These are phyloP conservation scores for Ceuthmochares aereus DNA, from an alignment of 2,113 vertebrate genomes.

Conservation along the genomic window DNA sequence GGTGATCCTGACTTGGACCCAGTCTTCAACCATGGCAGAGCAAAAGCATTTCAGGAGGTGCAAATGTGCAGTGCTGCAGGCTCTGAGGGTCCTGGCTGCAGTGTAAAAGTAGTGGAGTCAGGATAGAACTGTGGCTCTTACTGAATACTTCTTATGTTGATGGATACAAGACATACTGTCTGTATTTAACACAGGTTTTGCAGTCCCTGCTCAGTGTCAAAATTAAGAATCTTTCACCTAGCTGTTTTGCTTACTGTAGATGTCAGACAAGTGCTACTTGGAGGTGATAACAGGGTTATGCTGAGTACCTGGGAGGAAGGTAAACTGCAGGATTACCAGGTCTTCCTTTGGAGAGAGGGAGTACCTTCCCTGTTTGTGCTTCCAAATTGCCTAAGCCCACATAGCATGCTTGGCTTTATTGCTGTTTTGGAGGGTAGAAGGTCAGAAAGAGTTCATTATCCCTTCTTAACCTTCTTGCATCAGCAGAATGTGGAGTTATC, in stretches of 20 bases:
- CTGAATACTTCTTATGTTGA: neutral
- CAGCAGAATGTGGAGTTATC: neutral
- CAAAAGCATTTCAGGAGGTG: neutral
- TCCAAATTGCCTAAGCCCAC: neutral
- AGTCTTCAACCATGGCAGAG: neutral
- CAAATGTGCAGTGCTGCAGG: neutral
- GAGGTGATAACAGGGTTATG: neutral
- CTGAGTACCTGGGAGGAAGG: neutral
- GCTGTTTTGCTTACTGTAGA: neutral
- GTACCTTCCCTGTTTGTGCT: neutral
- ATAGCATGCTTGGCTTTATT: neutral
- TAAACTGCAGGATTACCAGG: fast-evolving
- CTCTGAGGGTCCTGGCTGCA: neutral
- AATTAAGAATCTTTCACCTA: neutral
- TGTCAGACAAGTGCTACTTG: neutral
- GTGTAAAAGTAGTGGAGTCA: neutral
- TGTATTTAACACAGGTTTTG: neutral
- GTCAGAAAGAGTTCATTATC: neutral
- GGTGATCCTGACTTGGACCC: neutral
- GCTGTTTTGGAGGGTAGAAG: neutral
- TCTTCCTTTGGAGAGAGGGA: neutral
- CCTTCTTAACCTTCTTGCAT: neutral
- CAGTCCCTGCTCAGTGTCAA: neutral
- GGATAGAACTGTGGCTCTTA: neutral
- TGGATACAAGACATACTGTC: too few relatives aligned